Percentiles rank a stretch among this genome's conserved stretches.
phyloP scores from a whole-genome alignment of 2,113 vertebrate genomes.

The Eira barbara region DNA sequence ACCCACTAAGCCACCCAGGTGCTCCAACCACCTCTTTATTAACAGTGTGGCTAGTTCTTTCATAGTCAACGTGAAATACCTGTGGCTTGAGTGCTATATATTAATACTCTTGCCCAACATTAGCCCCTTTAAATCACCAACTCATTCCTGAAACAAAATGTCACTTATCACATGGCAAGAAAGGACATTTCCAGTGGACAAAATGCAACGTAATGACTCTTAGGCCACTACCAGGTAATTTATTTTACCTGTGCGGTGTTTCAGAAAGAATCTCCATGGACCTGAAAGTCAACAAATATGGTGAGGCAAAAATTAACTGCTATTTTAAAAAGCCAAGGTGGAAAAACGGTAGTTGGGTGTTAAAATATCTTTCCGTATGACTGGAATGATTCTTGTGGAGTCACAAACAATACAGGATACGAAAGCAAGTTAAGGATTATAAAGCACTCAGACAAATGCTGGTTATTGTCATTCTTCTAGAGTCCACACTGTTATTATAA shows the following conservation, averaged over 20 bases:
- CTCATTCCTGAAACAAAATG: not conserved
- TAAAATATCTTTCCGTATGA: not conserved
- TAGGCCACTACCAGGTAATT: not conserved
- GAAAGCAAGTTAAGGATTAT: conserved; percentile 24
- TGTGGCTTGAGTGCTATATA: not conserved
- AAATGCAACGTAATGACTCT: not conserved
- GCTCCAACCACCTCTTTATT: not conserved
- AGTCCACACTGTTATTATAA: not conserved
- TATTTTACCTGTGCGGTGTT: not conserved
- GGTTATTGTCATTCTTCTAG: not conserved
- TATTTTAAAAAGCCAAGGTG: not conserved
- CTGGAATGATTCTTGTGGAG: not conserved
- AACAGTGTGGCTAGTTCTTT: not conserved
- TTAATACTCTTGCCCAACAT: not conserved
- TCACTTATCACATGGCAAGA: not conserved
- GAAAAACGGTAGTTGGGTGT: not conserved
- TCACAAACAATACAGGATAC: not conserved
- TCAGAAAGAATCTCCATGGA: not conserved
- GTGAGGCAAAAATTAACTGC: not conserved
- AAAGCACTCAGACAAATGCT: not conserved
- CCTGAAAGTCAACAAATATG: not conserved
- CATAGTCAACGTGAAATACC: not conserved
- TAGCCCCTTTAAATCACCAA: not conserved
- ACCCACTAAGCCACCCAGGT: too few relatives aligned
- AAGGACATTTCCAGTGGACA: not conserved